Percentiles rank a stretch among this genome's conserved stretches.
These are phyloP conservation scores for Micrasema minimum DNA, from an alignment of 1,140 invertebrate genomes.

Conservation along the genomic window DNA sequence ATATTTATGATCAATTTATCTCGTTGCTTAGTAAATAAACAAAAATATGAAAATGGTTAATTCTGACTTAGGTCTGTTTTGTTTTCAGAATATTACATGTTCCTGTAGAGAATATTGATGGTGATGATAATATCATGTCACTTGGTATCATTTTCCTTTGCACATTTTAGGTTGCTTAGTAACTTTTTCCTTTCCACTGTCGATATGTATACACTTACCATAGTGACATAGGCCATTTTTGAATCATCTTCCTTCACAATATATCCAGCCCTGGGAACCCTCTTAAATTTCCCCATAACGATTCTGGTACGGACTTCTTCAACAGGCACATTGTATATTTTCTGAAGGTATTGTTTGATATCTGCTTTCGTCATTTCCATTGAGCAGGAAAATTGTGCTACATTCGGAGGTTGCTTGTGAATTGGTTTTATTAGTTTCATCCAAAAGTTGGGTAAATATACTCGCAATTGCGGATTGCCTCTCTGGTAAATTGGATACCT, in stretches of 20 bases:
- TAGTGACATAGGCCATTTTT: conserved; percentile 82
- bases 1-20: too few relatives aligned
- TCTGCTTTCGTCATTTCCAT: conserved; percentile 90
- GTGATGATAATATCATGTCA: too few relatives aligned
- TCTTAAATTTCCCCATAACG: conserved; percentile 70
- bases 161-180: too few relatives aligned
- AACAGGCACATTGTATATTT: conserved; percentile 90
- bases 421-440: conserved; percentile 85
- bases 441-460: conserved; percentile 95
- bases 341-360: conserved; percentile 92
- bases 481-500: conserved; percentile 89
- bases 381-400: conserved; percentile 86
- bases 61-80: too few relatives aligned
- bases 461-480: conserved; percentile 88
- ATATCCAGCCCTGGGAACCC: conserved; percentile 67
- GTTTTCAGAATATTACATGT: too few relatives aligned
- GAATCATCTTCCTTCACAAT: conserved; percentile 86
- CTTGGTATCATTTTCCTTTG: too few relatives aligned
- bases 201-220: conserved; percentile 71
- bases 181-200: too few relatives aligned
- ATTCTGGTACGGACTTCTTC: conserved; percentile 79
- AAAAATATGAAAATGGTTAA: too few relatives aligned
- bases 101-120: too few relatives aligned
- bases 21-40: too few relatives aligned
- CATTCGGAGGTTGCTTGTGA: conserved; percentile 74